Percentiles rank a stretch among this genome's conserved stretches.
phyloP scores from a whole-genome alignment of 2,797 vertebrate genomes.

The Eospalax fontanierii region DNA sequence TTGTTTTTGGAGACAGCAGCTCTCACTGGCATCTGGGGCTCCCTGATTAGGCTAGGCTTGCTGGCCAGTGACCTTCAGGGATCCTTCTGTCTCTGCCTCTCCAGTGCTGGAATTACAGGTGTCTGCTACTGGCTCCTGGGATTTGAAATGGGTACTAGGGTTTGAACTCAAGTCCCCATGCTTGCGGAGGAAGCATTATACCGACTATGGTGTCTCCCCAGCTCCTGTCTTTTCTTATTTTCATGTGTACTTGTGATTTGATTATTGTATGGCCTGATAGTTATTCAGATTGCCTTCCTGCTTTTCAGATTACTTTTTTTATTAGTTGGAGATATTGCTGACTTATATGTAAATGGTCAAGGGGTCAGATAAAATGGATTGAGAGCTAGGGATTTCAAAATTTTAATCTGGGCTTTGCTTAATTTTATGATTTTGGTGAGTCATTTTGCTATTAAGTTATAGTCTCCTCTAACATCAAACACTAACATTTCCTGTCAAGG shows the following conservation, averaged over 20 bases:
- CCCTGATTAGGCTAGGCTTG: not conserved
- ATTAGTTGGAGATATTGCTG: slow-evolving; percentile 46
- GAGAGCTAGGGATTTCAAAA: slow-evolving; percentile 64
- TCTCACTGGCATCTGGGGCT: not conserved
- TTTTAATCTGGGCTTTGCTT: slow-evolving; percentile 68
- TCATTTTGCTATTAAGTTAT: slow-evolving; percentile 62
- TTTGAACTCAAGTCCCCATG: no score
- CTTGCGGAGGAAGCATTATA: not conserved
- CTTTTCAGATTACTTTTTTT: slow-evolving; percentile 32
- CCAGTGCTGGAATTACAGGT: not conserved
- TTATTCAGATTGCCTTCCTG: slow-evolving; percentile 39
- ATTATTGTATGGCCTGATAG: not conserved
- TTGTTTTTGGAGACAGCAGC: not conserved
- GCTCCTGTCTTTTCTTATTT: not conserved
- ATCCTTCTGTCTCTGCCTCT: not conserved
- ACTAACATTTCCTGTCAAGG: not conserved
- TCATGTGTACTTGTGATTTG: not conserved
- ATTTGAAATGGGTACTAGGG: not conserved
- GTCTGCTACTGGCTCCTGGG: not conserved
- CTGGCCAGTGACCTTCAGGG: not conserved
- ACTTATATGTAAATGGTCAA: not conserved
- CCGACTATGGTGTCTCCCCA: not conserved
- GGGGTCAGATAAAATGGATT: slow-evolving; percentile 17
- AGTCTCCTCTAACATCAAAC: slow-evolving; percentile 46
- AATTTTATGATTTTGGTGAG: slow-evolving; percentile 53